Evolutionary conservation across 2,888 invertebrate genomes (phyloP).

Genomic region (Bembecia ichneumoniformis): DNA sequence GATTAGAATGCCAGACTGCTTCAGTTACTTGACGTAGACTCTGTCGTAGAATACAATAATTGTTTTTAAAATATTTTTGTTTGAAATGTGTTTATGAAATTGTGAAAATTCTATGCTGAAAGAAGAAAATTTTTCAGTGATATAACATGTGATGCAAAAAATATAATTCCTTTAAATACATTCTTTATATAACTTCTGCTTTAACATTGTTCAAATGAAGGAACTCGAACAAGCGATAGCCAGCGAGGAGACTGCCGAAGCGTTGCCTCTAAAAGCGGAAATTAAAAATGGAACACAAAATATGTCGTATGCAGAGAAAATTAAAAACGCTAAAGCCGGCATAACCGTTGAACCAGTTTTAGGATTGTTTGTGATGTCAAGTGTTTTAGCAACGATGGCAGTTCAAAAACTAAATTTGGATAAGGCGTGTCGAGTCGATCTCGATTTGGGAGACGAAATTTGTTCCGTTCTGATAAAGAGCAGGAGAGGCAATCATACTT

Average conservation of each 20-base stretch:
- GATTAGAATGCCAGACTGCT: too few species aligned
- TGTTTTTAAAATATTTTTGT: too few species aligned
- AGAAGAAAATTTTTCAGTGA: too few species aligned
- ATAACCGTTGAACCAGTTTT: conserved; percentile 78
- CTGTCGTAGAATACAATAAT: too few species aligned
- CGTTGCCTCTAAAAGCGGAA: conserved; percentile 37
- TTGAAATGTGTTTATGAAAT: too few species aligned
- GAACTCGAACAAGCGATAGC: conserved; percentile 30
- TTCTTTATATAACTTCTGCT: too few species aligned
- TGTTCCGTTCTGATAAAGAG: conserved; percentile 81
- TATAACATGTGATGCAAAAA: too few species aligned
- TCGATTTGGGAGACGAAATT: conserved; percentile 77
- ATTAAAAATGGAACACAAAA: conserved; percentile 30
- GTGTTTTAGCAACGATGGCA: conserved; percentile 78
- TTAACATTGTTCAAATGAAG: not conserved
- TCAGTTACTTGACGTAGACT: too few species aligned
- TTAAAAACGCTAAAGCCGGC: conserved; percentile 63
- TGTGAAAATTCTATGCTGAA: too few species aligned
- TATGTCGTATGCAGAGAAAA: conserved; percentile 53
- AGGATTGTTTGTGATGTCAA: conserved; percentile 76
- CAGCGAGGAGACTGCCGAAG: conserved; percentile 22
- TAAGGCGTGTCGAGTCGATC: conserved; percentile 87
- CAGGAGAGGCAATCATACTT: conserved; percentile 76
- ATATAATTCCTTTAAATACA: too few species aligned
- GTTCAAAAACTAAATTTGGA: conserved; percentile 88